Conservation (phyloP, 1,140 invertebrate species). For the Argopecten irradians region DNA sequence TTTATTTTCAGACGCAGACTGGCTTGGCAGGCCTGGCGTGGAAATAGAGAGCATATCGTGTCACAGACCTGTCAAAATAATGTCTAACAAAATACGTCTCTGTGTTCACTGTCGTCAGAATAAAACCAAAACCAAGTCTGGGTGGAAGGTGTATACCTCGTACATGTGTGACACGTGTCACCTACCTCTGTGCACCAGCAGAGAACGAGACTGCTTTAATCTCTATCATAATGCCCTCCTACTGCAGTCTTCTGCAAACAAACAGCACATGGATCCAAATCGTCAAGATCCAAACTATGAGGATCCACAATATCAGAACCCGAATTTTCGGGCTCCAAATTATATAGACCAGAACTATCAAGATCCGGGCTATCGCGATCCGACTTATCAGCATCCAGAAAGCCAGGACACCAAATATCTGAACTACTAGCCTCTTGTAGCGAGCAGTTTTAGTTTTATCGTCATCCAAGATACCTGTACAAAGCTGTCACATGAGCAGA, state of each 20-base stretch:
- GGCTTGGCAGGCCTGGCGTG: background rate
- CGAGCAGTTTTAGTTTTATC: no score
- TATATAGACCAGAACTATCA: background rate
- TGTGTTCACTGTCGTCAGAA: constrained; percentile 32
- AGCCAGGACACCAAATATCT: no score
- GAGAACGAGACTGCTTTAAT: constrained; percentile 32
- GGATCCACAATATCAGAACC: no score
- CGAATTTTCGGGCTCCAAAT: no score
- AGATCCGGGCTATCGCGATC: no score
- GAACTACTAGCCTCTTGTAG: no score
- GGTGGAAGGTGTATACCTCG: constrained; percentile 33
- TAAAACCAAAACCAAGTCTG: constrained; percentile 31
- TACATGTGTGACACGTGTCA: constrained; percentile 33
- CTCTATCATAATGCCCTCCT: constrained; percentile 20
- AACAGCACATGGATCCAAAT: background rate
- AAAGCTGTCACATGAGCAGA: no score
- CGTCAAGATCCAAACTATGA: background rate
- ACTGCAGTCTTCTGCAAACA: background rate
- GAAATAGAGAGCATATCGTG: background rate
- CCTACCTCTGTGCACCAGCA: constrained; percentile 19
- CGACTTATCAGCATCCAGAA: no score
- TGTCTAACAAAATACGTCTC: background rate
- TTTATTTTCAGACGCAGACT: constrained; percentile 28
- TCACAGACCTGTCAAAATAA: constrained; percentile 5
- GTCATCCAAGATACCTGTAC: no score